Evolutionary conservation across 92 coral and sea anemone species (phyloP).

Genomic region (Virgularia gustaviana): DNA sequence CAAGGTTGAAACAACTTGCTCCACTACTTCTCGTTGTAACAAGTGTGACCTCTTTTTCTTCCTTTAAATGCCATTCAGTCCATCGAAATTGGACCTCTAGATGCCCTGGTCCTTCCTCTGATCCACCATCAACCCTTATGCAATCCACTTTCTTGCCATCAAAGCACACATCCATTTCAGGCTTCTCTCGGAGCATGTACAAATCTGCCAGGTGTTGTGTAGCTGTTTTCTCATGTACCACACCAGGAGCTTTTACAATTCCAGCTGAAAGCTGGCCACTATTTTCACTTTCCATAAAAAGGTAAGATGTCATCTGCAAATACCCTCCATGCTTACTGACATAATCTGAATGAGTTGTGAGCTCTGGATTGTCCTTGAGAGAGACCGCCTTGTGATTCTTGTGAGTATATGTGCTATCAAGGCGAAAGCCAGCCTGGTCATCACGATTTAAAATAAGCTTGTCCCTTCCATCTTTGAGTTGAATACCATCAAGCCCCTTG

Average conservation of each 20-base stretch:
- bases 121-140: slow-evolving; percentile 59
- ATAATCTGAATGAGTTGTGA: slow-evolving; percentile 51
- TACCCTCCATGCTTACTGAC: slow-evolving; percentile 40
- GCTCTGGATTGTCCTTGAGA: slow-evolving; percentile 4
- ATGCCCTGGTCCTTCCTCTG: slow-evolving; percentile 67
- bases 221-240: slow-evolving; percentile 49
- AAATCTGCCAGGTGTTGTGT: slow-evolving; percentile 61
- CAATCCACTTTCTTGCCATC: slow-evolving; percentile 46
- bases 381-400: slow-evolving; percentile 40
- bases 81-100: slow-evolving; percentile 60
- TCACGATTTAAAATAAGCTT: slow-evolving; percentile 48
- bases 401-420: slow-evolving; percentile 56
- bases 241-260: slow-evolving; percentile 54
- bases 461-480: slow-evolving; percentile 45
- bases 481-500: slow-evolving; percentile 44
- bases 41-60: slow-evolving; percentile 49
- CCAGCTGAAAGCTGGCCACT: slow-evolving; percentile 59
- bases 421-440: slow-evolving; percentile 57
- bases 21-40: slow-evolving; percentile 61
- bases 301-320: slow-evolving; percentile 57
- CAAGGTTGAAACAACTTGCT: slow-evolving; percentile 57
- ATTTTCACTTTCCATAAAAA: slow-evolving; percentile 56
- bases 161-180: slow-evolving; percentile 35
- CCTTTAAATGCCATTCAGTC: slow-evolving; percentile 56
- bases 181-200: slow-evolving; percentile 49